These are phyloP conservation scores for Tenualosa thibaudeaui DNA, from an alignment of 2,797 vertebrate genomes.

Conservation along the genomic window DNA sequence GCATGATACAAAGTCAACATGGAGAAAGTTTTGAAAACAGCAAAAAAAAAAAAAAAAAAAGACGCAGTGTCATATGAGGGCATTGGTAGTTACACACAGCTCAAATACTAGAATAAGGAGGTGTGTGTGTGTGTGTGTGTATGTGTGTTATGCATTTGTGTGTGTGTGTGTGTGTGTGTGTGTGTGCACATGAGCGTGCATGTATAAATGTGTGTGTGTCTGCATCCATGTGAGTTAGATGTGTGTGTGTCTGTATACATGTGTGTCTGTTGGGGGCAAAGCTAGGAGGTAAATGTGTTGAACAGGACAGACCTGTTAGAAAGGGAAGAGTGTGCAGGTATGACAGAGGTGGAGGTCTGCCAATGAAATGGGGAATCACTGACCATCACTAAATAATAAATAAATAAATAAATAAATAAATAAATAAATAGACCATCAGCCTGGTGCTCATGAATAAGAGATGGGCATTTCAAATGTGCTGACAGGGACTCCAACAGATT, in stretches of 20 bases:
- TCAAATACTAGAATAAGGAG: neutral
- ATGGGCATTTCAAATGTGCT: slow-evolving; percentile 36
- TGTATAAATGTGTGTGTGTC: neutral
- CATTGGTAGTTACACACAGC: neutral
- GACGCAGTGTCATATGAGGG: neutral
- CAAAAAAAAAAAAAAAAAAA: neutral
- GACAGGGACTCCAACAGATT: neutral
- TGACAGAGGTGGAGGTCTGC: too few species aligned
- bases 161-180: neutral
- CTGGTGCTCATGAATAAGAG: neutral
- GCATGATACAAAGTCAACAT: slow-evolving; percentile 1
- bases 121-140: neutral
- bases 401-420: too few species aligned
- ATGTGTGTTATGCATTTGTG: too few species aligned
- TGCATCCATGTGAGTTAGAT: neutral
- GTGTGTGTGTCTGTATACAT: too few species aligned
- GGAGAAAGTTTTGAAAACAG: neutral
- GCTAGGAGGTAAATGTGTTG: too few species aligned
- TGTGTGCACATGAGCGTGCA: too few species aligned
- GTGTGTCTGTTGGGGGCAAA: too few species aligned
- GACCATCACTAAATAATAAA: too few species aligned
- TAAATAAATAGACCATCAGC: too few species aligned
- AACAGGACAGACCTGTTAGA: too few species aligned
- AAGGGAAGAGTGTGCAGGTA: too few species aligned
- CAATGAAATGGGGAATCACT: neutral